Percentiles rank a stretch among this genome's conserved stretches.
These are phyloP conservation scores for Sphaerophoria taeniata DNA, from an alignment of 2,888 invertebrate species.

Conservation along the genomic window DNA sequence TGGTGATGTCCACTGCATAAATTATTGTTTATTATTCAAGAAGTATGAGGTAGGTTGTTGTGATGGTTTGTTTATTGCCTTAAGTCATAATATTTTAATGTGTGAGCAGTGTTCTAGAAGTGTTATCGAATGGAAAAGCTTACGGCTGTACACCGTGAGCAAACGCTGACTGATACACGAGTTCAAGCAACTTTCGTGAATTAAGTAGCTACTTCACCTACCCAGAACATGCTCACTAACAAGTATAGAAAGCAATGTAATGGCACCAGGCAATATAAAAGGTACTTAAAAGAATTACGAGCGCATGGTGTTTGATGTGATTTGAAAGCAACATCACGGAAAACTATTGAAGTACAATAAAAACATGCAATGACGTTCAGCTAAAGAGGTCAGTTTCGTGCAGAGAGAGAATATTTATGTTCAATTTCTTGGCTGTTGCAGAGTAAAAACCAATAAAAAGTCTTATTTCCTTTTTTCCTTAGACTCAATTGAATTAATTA, in stretches of 20 bases:
- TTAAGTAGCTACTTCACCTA: background rate
- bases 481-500: too few relatives aligned
- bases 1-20: constrained; percentile 56
- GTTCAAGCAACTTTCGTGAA: constrained; percentile 40
- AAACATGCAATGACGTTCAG: background rate
- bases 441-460: too few relatives aligned
- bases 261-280: constrained; percentile 4
- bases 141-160: background rate
- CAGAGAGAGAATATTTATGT: background rate
- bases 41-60: constrained; percentile 19
- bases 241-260: background rate
- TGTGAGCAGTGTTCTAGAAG: constrained; percentile 43
- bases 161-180: background rate
- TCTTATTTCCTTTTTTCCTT: too few relatives aligned
- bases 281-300: background rate
- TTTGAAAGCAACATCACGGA: background rate
- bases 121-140: constrained; percentile 38
- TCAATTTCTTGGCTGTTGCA: background rate
- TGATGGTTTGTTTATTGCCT: constrained; percentile 39
- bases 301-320: background rate
- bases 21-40: constrained; percentile 57
- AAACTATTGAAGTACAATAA: constrained; percentile 8
- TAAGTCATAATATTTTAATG: background rate
- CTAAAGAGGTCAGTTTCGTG: constrained; percentile 19
- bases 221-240: background rate